Evolutionary conservation across 1,140 invertebrate genomes (phyloP).

Genomic region (Heliothis virescens): DNA sequence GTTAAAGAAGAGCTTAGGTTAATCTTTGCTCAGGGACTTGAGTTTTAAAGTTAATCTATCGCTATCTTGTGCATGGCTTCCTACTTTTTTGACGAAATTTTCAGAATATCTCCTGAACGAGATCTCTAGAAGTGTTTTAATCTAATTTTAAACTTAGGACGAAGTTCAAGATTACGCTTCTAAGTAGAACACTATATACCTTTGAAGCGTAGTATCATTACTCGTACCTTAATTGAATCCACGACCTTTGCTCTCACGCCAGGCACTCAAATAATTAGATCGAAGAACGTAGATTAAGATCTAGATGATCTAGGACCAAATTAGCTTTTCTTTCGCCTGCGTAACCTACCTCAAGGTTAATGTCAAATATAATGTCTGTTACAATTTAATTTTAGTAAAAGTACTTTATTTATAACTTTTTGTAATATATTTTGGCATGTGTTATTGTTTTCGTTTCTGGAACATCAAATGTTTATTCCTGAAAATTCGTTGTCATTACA

Average conservation of each 20-base stretch:
- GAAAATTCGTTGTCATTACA: too few relatives aligned
- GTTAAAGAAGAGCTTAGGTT: conserved; percentile 26
- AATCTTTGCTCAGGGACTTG: conserved; percentile 5
- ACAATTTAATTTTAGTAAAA: too few relatives aligned
- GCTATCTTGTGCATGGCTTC: conserved; percentile 8
- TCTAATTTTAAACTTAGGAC: too few relatives aligned
- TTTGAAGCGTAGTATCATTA: not conserved
- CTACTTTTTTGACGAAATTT: not conserved
- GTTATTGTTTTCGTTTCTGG: too few relatives aligned
- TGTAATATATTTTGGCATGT: too few relatives aligned
- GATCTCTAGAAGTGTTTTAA: too few relatives aligned
- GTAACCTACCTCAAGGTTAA: not conserved
- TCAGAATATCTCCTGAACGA: too few relatives aligned
- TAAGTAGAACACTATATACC: not conserved
- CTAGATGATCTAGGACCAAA: conserved; percentile 1
- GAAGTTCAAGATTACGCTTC: not conserved
- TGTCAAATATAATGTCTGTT: not conserved
- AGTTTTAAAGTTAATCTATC: conserved; percentile 22
- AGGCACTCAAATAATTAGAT: conserved; percentile 27
- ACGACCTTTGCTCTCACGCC: conserved; percentile 18
- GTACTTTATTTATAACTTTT: too few relatives aligned
- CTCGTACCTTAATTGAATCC: conserved; percentile 15
- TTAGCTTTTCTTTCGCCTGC: conserved; percentile 1
- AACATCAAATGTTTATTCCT: too few relatives aligned
- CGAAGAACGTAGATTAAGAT: conserved; percentile 14